Conservation (phyloP, 2,888 invertebrate genomes). For the Andrena haemorrhoa region DNA sequence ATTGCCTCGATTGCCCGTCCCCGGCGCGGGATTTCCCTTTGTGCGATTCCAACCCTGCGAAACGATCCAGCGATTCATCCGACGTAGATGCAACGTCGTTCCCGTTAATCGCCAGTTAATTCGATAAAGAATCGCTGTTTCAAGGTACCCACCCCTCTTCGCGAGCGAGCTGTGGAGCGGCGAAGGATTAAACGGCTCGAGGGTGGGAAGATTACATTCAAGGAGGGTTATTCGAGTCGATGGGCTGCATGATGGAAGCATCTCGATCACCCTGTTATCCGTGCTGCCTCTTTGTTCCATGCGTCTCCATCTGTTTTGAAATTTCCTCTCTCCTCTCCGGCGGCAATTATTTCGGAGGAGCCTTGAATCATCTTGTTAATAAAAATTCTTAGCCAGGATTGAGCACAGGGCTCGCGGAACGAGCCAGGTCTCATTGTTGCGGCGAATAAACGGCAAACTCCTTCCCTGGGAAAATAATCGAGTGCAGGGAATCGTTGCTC, state of each 20-base stretch:
- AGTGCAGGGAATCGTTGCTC: neutral
- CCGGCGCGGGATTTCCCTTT: slow-evolving; percentile 17
- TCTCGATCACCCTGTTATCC: slow-evolving; percentile 52
- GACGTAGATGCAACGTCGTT: neutral
- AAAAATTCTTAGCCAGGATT: too few species aligned
- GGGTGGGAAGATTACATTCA: slow-evolving; percentile 38
- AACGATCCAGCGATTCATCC: slow-evolving; percentile 12
- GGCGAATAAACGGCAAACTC: neutral
- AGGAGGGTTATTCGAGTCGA: slow-evolving; percentile 60
- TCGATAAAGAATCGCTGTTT: slow-evolving; percentile 33
- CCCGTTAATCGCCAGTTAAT: slow-evolving; percentile 45
- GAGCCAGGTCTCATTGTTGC: neutral
- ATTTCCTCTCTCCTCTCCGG: neutral
- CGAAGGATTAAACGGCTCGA: slow-evolving; percentile 47
- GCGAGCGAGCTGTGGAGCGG: slow-evolving; percentile 16
- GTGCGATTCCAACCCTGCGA: slow-evolving; percentile 19
- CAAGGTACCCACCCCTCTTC: slow-evolving; percentile 19
- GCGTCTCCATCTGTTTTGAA: neutral
- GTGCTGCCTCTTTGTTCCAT: neutral
- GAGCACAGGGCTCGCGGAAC: neutral
- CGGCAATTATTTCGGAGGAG: too few species aligned
- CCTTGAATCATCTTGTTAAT: neutral
- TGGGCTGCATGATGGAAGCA: slow-evolving; percentile 56
- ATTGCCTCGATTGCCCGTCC: slow-evolving; percentile 37
- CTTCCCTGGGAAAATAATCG: neutral